Evolutionary conservation across 1,140 invertebrate species (phyloP).

Genomic region (Thaumatotibia leucotreta): DNA sequence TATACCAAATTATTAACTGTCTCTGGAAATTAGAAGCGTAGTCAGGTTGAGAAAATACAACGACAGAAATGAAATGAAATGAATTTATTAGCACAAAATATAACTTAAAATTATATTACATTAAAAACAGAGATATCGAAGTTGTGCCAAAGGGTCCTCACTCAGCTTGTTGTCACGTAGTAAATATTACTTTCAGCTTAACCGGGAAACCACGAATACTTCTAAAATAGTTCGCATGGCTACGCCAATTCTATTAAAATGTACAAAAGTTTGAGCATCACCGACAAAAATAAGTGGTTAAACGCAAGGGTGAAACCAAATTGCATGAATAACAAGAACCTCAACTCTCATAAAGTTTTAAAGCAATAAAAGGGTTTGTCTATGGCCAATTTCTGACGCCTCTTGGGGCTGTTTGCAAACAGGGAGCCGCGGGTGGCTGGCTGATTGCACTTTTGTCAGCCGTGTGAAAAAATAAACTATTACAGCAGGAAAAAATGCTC

Average conservation of each 20-base stretch:
- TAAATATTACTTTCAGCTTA: too few relatives aligned
- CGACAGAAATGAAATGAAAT: too few relatives aligned
- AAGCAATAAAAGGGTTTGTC: constrained; percentile 18
- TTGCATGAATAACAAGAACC: background rate
- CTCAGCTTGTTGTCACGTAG: too few relatives aligned
- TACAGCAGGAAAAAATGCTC: background rate
- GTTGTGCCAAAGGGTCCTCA: too few relatives aligned
- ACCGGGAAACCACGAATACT: too few relatives aligned
- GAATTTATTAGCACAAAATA: too few relatives aligned
- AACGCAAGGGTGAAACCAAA: background rate
- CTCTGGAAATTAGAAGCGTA: too few relatives aligned
- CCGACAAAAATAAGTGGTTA: background rate
- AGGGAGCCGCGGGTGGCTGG: constrained; percentile 53
- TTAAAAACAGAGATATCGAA: too few relatives aligned
- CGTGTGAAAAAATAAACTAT: constrained; percentile 17
- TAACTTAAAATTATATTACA: too few relatives aligned
- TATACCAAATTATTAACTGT: background rate
- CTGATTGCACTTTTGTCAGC: constrained; percentile 61
- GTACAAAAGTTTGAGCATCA: background rate
- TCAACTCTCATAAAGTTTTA: background rate
- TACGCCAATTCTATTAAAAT: background rate
- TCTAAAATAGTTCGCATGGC: background rate
- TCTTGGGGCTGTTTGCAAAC: constrained; percentile 55
- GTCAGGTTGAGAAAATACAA: too few relatives aligned
- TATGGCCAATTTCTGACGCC: constrained; percentile 37